Base-by-base conservation (phyloP, 2,888 invertebrate species). In the Oscheius sp. region DNA sequence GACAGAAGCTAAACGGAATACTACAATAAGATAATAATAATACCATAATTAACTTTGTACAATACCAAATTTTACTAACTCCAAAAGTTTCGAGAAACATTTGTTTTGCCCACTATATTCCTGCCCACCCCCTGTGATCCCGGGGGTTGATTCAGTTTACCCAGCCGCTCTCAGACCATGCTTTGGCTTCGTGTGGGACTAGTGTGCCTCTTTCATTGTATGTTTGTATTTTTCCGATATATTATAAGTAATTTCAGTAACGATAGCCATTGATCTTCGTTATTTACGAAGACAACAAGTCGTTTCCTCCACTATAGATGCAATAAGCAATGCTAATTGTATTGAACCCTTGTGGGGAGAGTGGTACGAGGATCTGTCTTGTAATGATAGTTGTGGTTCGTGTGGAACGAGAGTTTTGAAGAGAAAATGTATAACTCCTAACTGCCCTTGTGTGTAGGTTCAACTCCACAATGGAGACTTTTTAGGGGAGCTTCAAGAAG, bases 311-410 rank as follows among this genome's bases (percentile, higher is more conserved):
- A 23, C 50, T 15, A 50, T 25, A 10, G 25, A 15, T 3, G 50
- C 25, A 20, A 2, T 25, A 17, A 15, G 15, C 6, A 25, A 23
- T 3, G 50, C 3, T 2, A 50, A 50, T 25, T 50, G 50, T 25
- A 50, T 25, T 15, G 23, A 23, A 5, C 50, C 50, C 2, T 3
- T 50, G n/a, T 50, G 50, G 50, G 50, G 25, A 50, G 50, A 50
- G 10, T 50, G 50, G 50, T 4, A 50, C 50, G 50, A 50, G 55
- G 55, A 55, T 17, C 34, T 55, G 29, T 15, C 29, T 5, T 55
- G 55, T 31, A 55, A 55, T 29, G 29, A 55, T 23, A n/a, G 17
- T 31, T 55, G 55, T 33, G 55, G 55, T 31, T 15, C 55, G n/a
- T 55, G 55, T 33, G 55, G 55, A 12, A 12, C 31, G 2, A 15